Evolutionary conservation across 35 echinoderm and acorn worm species (phyloP).

Genomic region (Stichopus chloronotus): DNA sequence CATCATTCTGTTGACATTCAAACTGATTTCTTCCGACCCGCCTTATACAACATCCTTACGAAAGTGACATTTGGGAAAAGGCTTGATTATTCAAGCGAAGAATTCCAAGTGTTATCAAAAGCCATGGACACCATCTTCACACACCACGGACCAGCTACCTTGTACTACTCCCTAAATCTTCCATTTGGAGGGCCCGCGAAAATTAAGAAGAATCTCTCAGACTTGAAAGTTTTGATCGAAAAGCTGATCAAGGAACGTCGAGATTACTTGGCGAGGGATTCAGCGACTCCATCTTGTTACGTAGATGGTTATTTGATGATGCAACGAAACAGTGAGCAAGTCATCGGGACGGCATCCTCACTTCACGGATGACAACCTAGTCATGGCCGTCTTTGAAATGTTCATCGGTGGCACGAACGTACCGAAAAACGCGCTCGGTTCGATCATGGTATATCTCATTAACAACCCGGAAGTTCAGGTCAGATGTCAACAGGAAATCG

Average conservation of each 20-base stretch:
- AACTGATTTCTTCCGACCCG: neutral
- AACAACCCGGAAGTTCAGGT: slow-evolving; percentile 68
- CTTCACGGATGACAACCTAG: slow-evolving; percentile 37
- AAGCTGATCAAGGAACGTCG: slow-evolving; percentile 12
- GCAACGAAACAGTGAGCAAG: neutral
- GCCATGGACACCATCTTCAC: slow-evolving; percentile 34
- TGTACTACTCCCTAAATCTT: slow-evolving; percentile 12
- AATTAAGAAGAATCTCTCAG: neutral
- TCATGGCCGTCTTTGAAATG: slow-evolving; percentile 39
- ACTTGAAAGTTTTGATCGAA: neutral
- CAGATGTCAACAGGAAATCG: slow-evolving; percentile 59
- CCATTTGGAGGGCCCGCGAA: neutral
- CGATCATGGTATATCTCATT: slow-evolving; percentile 45
- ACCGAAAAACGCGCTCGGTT: slow-evolving; percentile 7
- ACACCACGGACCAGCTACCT: slow-evolving; percentile 13
- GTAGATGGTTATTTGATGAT: slow-evolving; percentile 39
- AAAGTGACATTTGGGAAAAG: slow-evolving; percentile 47
- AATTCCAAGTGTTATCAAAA: slow-evolving; percentile 25
- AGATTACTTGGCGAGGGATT: neutral
- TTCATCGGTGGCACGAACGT: slow-evolving; percentile 48
- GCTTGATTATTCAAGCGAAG: slow-evolving; percentile 14
- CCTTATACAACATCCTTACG: slow-evolving; percentile 48
- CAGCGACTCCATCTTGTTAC: slow-evolving; percentile 40
- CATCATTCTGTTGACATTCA: slow-evolving; percentile 12
- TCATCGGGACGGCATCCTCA: neutral